These are phyloP conservation scores for Clanis bilineata DNA, from an alignment of 2,888 invertebrate genomes.

Conservation along the genomic window DNA sequence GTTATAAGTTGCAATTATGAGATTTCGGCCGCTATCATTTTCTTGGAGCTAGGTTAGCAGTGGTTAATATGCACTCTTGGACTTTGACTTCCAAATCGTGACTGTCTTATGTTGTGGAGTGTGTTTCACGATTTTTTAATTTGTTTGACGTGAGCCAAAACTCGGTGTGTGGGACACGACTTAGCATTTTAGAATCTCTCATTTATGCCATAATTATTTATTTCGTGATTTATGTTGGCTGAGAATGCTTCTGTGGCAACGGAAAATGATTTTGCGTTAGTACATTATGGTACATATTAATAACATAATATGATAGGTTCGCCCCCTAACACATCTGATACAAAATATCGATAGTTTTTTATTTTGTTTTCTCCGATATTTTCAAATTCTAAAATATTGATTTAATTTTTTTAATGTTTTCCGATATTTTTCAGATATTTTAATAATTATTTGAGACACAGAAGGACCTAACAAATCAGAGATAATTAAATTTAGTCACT, in stretches of 20 bases:
- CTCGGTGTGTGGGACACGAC: background rate
- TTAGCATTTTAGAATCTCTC: background rate
- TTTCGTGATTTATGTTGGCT: background rate
- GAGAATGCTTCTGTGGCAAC: background rate
- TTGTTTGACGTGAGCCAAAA: slow-evolving; percentile 41
- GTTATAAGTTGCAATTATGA: slow-evolving; percentile 51
- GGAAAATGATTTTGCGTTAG: background rate
- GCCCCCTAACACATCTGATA: too few species aligned
- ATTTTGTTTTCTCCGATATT: too few species aligned
- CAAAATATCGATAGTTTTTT: too few species aligned
- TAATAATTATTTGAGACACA: too few species aligned
- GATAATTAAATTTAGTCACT: too few species aligned
- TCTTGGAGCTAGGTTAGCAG: slow-evolving; percentile 52
- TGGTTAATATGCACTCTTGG: slow-evolving; percentile 51
- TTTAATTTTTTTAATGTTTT: too few species aligned
- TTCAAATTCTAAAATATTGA: too few species aligned
- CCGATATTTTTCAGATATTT: too few species aligned
- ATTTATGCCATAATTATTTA: background rate
- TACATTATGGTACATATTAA: too few species aligned
- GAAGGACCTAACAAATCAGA: too few species aligned
- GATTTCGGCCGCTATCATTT: slow-evolving; percentile 64
- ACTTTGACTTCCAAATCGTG: slow-evolving; percentile 49
- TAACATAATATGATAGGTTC: too few species aligned
- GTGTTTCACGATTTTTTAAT: slow-evolving; percentile 53
- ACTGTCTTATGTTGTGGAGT: slow-evolving; percentile 48